A percentile compares a stretch with the other conserved stretches of the same genome.
Evolutionary conservation across 2,888 invertebrate species (phyloP).

Genomic region (Stegana nigrithorax): DNA sequence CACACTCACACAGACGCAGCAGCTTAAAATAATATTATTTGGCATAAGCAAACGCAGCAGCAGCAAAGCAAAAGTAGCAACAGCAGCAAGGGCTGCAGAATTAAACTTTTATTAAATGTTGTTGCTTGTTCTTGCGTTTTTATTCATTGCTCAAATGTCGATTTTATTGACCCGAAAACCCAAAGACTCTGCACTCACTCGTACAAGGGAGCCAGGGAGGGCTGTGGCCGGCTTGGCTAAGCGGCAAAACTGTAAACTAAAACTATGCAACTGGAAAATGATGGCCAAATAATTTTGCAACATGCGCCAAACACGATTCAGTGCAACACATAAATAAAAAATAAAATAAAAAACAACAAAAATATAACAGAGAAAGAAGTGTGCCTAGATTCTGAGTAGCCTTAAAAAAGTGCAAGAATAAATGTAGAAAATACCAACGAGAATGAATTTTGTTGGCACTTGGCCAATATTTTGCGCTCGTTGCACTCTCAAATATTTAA

Average conservation of each 20-base stretch:
- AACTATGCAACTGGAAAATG: neutral
- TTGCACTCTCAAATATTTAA: slow-evolving; percentile 10
- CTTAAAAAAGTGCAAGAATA: no score
- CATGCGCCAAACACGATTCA: neutral
- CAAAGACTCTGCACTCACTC: no score
- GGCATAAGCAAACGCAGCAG: slow-evolving; percentile 12
- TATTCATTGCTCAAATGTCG: neutral
- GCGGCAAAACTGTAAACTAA: no score
- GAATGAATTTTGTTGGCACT: neutral
- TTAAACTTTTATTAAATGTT: slow-evolving; percentile 2
- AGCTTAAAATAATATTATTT: neutral
- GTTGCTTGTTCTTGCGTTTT: neutral
- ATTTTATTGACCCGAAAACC: slow-evolving; percentile 3
- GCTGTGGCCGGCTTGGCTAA: no score
- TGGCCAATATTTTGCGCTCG: slow-evolving; percentile 6
- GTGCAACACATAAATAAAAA: neutral
- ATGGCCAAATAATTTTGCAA: slow-evolving; percentile 8
- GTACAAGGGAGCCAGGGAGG: no score
- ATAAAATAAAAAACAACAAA: neutral
- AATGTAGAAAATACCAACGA: no score
- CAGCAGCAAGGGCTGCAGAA: neutral
- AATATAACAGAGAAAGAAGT: neutral
- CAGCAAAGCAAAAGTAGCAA: neutral
- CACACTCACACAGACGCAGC: neutral
- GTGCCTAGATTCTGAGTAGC: no score